phyloP scores from a whole-genome alignment of 2,113 vertebrate genomes.

The Halcyon malimbica region DNA sequence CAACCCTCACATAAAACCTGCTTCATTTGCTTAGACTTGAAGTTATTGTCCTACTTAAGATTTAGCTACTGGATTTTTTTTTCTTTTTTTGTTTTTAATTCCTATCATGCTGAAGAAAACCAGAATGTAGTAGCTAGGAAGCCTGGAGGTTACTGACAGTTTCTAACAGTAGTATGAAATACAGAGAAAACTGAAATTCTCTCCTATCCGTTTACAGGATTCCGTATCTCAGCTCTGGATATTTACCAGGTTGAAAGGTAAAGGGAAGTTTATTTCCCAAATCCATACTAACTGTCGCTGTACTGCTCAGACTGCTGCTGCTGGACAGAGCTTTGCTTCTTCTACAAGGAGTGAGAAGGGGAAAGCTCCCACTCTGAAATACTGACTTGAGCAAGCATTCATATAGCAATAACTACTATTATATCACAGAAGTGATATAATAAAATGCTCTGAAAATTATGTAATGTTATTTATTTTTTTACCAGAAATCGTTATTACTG shows the following conservation, averaged over 20 bases:
- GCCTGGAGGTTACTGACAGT: neutral
- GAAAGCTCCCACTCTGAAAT: neutral
- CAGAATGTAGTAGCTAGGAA: neutral
- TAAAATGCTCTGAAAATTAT: neutral
- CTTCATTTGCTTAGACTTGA: neutral
- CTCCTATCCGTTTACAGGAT: neutral
- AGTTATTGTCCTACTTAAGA: neutral
- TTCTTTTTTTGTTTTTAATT: neutral
- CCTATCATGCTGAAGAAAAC: neutral
- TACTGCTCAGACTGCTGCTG: neutral
- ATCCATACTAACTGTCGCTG: neutral
- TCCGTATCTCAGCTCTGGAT: neutral
- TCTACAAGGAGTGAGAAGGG: neutral
- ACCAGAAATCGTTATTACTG: neutral
- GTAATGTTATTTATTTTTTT: neutral
- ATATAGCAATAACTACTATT: neutral
- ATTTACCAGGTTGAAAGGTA: neutral
- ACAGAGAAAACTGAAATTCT: neutral
- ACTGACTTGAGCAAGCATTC: neutral
- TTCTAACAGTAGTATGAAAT: neutral
- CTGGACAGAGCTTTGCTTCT: neutral
- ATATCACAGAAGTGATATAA: neutral
- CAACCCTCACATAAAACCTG: neutral
- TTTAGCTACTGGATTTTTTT: neutral
- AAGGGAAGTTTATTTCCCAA: neutral